Percentiles rank a stretch among this genome's conserved stretches.
phyloP scores from a whole-genome alignment of 23 tunicate genomes.

The Clavelina lepadiformis region DNA sequence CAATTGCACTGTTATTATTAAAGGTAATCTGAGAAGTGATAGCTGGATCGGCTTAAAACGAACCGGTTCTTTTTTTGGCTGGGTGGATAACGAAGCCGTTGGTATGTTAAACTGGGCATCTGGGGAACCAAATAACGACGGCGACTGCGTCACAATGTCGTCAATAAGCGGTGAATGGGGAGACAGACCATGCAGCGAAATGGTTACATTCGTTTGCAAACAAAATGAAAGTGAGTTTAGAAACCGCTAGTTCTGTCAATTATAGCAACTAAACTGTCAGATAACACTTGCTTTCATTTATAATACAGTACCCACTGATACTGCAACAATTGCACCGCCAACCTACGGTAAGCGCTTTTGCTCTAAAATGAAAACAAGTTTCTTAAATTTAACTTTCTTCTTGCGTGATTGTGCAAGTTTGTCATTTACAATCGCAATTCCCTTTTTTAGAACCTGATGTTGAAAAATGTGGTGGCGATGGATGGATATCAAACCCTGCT shows the following conservation, averaged over 20 bases:
- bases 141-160: conserved; percentile 25
- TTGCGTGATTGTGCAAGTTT: background rate
- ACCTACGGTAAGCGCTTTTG: conserved; percentile 47
- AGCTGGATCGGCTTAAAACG: conserved; percentile 63
- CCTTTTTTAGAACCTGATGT: conserved; percentile 48
- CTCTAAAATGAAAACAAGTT: background rate
- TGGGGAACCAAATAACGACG: conserved; percentile 30
- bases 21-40: conserved; percentile 12
- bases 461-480: conserved; percentile 79
- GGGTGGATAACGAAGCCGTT: conserved; percentile 40
- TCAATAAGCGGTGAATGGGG: conserved; percentile 45
- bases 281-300: conserved; percentile 1
- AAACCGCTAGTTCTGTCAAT: background rate
- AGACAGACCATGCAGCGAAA: conserved; percentile 13
- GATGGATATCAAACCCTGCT: conserved; percentile 75
- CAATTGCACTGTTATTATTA: too few species aligned
- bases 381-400: background rate
- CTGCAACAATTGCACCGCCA: conserved; percentile 59
- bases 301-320: conserved; percentile 50
- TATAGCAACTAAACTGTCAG: background rate
- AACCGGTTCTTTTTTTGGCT: background rate
- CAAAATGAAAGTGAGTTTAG: conserved; percentile 66
- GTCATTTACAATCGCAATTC: background rate
- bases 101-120: conserved; percentile 24
- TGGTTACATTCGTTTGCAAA: conserved; percentile 45